Percentiles rank a stretch among this genome's conserved stretches.
Evolutionary conservation across 37 sponge, comb jelly and placozoan species (phyloP).

Genomic region (Tethya wilhelma): DNA sequence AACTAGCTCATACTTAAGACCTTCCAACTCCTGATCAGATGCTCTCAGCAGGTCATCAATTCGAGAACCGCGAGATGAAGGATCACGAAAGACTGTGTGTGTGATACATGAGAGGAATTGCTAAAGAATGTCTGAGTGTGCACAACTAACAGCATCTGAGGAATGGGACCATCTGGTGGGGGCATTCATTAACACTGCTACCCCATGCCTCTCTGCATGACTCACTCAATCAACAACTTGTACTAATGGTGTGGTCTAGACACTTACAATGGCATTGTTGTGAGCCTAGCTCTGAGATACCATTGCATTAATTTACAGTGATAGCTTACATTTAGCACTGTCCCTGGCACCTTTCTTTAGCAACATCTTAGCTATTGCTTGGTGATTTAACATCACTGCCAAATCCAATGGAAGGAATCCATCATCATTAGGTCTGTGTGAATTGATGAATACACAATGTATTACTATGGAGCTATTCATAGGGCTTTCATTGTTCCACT

Average conservation of each 20-base stretch:
- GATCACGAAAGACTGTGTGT: constrained; percentile 48
- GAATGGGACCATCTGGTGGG: no score
- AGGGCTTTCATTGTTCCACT: neutral
- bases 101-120: no score
- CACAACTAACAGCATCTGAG: no score
- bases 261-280: neutral
- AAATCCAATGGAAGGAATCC: constrained; percentile 68
- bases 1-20: constrained; percentile 13
- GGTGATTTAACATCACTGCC: constrained; percentile 67
- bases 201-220: no score
- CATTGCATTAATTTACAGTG: neutral
- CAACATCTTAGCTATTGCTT: constrained; percentile 47
- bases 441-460: neutral
- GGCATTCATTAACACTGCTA: no score
- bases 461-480: neutral
- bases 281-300: neutral
- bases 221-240: no score
- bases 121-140: no score
- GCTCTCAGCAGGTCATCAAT: constrained; percentile 27
- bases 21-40: constrained; percentile 23
- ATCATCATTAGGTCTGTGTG: constrained; percentile 56
- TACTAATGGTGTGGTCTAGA: no score
- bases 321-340: constrained; percentile 71
- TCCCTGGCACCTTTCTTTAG: constrained; percentile 67
- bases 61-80: constrained; percentile 15